These are phyloP conservation scores for Hetaerina americana DNA, from an alignment of 1,140 invertebrate genomes.

Conservation along the genomic window DNA sequence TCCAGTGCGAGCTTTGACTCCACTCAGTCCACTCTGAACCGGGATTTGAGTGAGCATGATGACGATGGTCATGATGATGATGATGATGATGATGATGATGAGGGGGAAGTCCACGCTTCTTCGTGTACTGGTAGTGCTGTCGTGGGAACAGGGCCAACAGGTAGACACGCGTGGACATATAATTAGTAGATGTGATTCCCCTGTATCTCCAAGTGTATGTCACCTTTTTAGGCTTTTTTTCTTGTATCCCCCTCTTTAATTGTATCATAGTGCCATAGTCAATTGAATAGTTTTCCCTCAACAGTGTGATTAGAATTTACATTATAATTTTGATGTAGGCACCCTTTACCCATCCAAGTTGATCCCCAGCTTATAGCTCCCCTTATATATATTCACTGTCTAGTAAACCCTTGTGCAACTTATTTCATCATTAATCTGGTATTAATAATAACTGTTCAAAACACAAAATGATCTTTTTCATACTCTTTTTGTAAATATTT, in stretches of 20 bases:
- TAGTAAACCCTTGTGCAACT: too few relatives aligned
- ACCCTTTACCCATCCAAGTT: background rate
- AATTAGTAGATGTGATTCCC: background rate
- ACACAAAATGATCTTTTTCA: too few relatives aligned
- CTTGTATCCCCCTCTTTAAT: background rate
- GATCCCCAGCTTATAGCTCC: background rate
- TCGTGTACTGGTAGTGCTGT: constrained; percentile 3
- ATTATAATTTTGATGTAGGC: background rate
- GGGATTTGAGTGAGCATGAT: constrained; percentile 15
- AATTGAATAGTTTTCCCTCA: background rate
- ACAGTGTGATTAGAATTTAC: background rate
- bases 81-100: background rate
- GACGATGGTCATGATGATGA: background rate
- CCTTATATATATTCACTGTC: too few relatives aligned
- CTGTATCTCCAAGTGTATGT: background rate
- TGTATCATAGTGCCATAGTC: background rate
- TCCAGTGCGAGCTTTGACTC: constrained; percentile 14
- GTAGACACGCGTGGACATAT: constrained; percentile 2
- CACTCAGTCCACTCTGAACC: constrained; percentile 9
- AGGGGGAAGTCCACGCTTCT: constrained; percentile 1
- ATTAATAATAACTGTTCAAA: too few relatives aligned
- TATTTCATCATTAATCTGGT: too few relatives aligned
- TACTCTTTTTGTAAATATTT: too few relatives aligned
- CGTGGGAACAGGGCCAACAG: constrained; percentile 2
- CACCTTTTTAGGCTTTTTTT: background rate